A percentile compares a stretch with the other conserved stretches of the same genome.
Evolutionary conservation across 2,113 vertebrate species (phyloP).

Genomic region (Amphilophus citrinellus): DNA sequence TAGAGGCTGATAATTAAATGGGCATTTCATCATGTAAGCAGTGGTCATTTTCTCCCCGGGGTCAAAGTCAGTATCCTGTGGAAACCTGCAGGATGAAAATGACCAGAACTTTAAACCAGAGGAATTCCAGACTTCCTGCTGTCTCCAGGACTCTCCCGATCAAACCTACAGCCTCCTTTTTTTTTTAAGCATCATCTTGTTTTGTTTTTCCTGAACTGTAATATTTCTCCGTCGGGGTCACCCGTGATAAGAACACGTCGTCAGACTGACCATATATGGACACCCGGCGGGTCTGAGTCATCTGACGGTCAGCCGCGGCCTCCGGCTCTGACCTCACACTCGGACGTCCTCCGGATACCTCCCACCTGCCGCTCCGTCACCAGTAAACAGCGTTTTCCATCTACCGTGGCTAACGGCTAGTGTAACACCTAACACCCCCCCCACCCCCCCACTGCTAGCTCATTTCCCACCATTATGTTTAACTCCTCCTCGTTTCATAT

Average conservation of each 20-base stretch:
- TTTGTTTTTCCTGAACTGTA: neutral
- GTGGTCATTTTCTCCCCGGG: too few species aligned
- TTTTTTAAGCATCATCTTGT: rapidly evolving
- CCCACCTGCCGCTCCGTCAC: neutral
- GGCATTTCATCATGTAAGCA: too few species aligned
- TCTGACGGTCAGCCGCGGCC: slow-evolving; percentile 32
- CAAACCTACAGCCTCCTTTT: neutral
- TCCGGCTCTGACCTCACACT: slow-evolving; percentile 8
- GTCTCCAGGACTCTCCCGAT: neutral
- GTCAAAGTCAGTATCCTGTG: neutral
- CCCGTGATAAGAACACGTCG: neutral
- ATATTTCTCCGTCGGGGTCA: neutral
- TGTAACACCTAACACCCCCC: rapidly evolving
- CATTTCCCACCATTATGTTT: rapidly evolving
- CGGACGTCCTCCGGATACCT: slow-evolving; percentile 11
- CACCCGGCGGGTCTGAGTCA: neutral
- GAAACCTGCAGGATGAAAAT: neutral
- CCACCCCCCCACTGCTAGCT: too few species aligned
- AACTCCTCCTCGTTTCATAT: neutral
- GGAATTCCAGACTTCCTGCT: neutral
- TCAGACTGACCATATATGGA: slow-evolving; percentile 49
- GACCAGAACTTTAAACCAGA: neutral
- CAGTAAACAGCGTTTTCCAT: neutral
- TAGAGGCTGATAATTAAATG: too few species aligned
- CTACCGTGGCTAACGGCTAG: neutral